Evolutionary conservation across 1,140 invertebrate species (phyloP).

Genomic region (Zaprionus ghesquierei): DNA sequence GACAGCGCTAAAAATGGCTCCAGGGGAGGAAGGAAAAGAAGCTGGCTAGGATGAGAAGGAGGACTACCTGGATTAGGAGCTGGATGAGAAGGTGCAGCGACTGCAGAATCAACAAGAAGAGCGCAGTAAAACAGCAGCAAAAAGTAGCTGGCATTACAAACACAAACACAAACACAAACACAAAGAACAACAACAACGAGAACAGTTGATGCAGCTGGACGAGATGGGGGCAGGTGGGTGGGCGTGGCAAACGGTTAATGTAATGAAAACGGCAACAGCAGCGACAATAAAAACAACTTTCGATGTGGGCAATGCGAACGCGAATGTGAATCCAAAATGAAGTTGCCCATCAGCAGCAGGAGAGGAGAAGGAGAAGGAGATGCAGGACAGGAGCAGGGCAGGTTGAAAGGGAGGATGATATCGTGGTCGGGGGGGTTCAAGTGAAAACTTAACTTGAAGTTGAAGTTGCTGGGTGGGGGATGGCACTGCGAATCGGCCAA

Average conservation of each 20-base stretch:
- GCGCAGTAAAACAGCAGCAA: slow-evolving; percentile 53
- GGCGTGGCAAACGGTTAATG: slow-evolving; percentile 66
- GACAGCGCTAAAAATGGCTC: slow-evolving; percentile 53
- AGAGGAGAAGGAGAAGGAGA: background rate
- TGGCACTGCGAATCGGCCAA: slow-evolving; percentile 34
- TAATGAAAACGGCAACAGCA: slow-evolving; percentile 70
- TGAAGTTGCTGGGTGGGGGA: background rate
- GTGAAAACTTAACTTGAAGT: background rate
- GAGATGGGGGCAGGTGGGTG: background rate
- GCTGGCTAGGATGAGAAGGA: background rate
- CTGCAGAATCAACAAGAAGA: slow-evolving; percentile 61
- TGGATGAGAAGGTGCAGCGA: slow-evolving; percentile 47
- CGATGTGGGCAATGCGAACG: slow-evolving; percentile 37
- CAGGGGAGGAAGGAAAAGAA: background rate
- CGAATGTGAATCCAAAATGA: slow-evolving; percentile 27
- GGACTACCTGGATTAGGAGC: slow-evolving; percentile 10
- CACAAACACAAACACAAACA: slow-evolving; percentile 36
- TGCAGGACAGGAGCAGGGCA: too few species aligned
- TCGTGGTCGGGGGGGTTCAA: background rate
- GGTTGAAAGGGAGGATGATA: background rate
- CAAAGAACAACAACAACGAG: slow-evolving; percentile 12
- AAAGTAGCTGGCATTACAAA: slow-evolving; percentile 52
- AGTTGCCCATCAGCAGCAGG: background rate
- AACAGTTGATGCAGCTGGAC: slow-evolving; percentile 39
- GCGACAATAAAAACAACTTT: slow-evolving; percentile 68